phyloP scores from a whole-genome alignment of 2,888 invertebrate genomes.

The Phlogophora meticulosa region DNA sequence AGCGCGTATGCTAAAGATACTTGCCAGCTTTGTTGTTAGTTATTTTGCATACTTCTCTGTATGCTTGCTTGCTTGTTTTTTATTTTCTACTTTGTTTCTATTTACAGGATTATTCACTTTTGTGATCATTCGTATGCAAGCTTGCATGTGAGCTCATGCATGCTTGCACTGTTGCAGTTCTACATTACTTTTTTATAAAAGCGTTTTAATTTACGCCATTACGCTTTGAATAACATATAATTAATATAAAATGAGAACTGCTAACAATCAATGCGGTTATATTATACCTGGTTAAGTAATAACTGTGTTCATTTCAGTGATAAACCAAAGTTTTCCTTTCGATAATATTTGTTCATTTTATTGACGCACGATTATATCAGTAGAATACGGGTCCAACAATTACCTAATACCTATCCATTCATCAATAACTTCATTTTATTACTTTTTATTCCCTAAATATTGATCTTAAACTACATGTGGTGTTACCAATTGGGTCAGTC shows the following conservation, averaged over 20 bases:
- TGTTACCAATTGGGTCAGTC: conserved; percentile 14
- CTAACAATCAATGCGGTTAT: not conserved
- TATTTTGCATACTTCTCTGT: conserved; percentile 5
- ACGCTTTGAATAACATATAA: not conserved
- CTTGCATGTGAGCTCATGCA: not conserved
- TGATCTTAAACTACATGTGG: not conserved
- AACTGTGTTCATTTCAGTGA: conserved; percentile 12
- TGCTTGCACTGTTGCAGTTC: not conserved
- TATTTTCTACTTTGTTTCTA: conserved; percentile 11
- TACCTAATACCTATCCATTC: not conserved
- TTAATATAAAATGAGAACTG: not conserved
- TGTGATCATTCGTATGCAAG: not conserved
- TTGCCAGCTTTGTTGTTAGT: not conserved
- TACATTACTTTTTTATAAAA: not conserved
- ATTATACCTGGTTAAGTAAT: not conserved
- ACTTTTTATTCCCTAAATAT: not conserved
- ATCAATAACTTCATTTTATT: not conserved
- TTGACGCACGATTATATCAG: conserved; percentile 8
- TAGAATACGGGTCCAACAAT: not conserved
- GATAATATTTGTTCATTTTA: conserved; percentile 1
- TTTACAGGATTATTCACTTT: conserved; percentile 14
- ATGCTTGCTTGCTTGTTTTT: conserved; percentile 14
- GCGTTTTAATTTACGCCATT: not conserved
- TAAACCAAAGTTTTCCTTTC: not conserved
- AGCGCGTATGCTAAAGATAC: not conserved